phyloP scores from a whole-genome alignment of 2,113 vertebrate species.

The Philantomba maxwellii region DNA sequence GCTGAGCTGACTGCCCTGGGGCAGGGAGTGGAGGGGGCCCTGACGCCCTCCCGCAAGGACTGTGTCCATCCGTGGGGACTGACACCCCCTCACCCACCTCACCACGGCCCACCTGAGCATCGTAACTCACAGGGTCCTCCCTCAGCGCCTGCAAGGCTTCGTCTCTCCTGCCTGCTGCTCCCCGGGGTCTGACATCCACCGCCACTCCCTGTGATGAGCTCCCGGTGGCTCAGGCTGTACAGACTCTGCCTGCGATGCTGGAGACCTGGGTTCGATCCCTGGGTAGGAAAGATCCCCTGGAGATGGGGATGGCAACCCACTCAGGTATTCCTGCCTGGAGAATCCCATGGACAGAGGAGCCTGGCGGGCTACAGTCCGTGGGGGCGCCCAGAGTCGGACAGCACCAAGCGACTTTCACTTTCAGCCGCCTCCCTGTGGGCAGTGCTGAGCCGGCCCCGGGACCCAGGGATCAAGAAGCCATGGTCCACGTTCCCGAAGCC shows the following conservation, averaged over 20 bases:
- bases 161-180: rapidly evolving
- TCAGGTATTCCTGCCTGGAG: not conserved
- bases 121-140: not conserved
- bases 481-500: not conserved
- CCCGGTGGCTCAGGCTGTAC: rapidly evolving
- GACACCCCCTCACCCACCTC: not conserved
- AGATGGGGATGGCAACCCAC: not conserved
- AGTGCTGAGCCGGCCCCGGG: not conserved
- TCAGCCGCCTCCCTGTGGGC: not conserved
- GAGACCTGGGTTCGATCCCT: not conserved
- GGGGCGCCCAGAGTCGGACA: not conserved
- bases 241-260: not conserved
- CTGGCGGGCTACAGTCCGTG: rapidly evolving
- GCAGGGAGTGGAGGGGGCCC: not conserved
- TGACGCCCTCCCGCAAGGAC: rapidly evolving
- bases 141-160: not conserved
- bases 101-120: rapidly evolving
- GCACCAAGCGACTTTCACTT: not conserved
- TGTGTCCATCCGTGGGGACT: not conserved
- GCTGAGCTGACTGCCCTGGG: not conserved
- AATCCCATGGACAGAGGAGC: not conserved
- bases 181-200: rapidly evolving
- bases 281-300: not conserved
- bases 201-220: not conserved
- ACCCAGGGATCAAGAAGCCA: not conserved